These are phyloP conservation scores for Erinaceus europaeus DNA, from an alignment of 2,113 vertebrate species.

Conservation along the genomic window DNA sequence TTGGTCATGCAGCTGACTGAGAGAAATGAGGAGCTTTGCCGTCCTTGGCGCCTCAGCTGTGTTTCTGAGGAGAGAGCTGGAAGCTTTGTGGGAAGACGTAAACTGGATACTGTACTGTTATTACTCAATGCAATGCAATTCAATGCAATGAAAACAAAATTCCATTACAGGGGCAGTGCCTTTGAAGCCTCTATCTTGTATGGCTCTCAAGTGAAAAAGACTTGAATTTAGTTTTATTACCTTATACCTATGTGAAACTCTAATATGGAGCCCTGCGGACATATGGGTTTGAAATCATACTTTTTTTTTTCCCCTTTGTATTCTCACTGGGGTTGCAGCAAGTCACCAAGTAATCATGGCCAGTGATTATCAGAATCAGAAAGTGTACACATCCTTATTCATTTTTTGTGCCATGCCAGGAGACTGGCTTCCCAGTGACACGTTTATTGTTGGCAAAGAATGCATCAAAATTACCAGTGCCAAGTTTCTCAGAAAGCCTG, in stretches of 20 bases:
- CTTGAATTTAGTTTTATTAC: constrained; percentile 89
- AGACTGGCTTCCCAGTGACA: constrained; percentile 71
- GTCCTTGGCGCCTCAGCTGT: constrained; percentile 70
- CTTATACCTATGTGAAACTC: constrained; percentile 83
- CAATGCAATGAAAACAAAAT: constrained; percentile 90
- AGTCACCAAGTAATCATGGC: constrained; percentile 75
- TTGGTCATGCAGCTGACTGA: constrained; percentile 46
- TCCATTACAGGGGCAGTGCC: constrained; percentile 85
- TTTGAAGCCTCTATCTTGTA: constrained; percentile 82
- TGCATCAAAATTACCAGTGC: constrained; percentile 70
- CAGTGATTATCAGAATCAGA: constrained; percentile 80
- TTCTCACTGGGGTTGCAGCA: constrained; percentile 78
- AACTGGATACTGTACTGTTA: constrained; percentile 89
- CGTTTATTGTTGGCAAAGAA: constrained; percentile 82
- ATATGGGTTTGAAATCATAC: constrained; percentile 76
- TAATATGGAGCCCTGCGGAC: constrained; percentile 78
- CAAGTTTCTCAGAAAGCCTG: constrained; percentile 69
- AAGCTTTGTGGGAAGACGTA: constrained; percentile 67
- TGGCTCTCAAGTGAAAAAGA: constrained; percentile 84
- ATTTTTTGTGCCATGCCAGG: constrained; percentile 30
- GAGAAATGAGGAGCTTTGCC: constrained; percentile 56
- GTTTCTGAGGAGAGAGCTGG: constrained; percentile 71
- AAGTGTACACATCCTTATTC: constrained; percentile 58
- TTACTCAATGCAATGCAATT: constrained; percentile 95
- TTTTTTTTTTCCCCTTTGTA: constrained; percentile 69